These are phyloP conservation scores for Mirounga angustirostris DNA, from an alignment of 2,113 vertebrate species.

Conservation along the genomic window DNA sequence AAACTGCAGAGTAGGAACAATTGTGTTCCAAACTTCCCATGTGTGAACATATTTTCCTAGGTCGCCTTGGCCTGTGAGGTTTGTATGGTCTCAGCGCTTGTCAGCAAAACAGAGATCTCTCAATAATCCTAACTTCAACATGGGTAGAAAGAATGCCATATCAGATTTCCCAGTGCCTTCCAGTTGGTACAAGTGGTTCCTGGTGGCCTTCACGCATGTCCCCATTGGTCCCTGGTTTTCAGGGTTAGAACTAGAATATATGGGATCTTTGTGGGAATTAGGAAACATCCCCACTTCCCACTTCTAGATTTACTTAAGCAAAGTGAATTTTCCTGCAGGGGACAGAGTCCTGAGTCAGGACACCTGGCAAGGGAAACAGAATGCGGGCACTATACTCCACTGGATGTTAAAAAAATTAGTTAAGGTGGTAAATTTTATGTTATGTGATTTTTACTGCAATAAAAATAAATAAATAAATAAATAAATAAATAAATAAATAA, in stretches of 20 bases:
- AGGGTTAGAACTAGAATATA: not conserved
- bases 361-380: not conserved
- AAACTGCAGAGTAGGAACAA: not conserved
- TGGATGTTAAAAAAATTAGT: not conserved
- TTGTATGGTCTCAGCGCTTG: not conserved
- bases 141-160: not conserved
- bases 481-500: not conserved
- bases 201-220: not conserved
- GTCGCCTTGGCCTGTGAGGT: not conserved
- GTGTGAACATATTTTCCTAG: not conserved
- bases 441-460: not conserved
- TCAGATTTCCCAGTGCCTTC: not conserved
- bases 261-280: not conserved
- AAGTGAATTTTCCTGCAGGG: not conserved
- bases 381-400: not conserved
- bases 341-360: not conserved
- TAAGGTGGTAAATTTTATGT: not conserved
- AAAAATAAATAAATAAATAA: not conserved
- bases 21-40: not conserved
- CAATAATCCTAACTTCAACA: not conserved
- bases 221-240: not conserved
- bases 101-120: not conserved
- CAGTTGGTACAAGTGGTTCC: not conserved
- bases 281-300: not conserved
- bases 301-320: not conserved